Evolutionary conservation across 1,140 invertebrate species (phyloP).

Genomic region (Scaptomyza hsui): DNA sequence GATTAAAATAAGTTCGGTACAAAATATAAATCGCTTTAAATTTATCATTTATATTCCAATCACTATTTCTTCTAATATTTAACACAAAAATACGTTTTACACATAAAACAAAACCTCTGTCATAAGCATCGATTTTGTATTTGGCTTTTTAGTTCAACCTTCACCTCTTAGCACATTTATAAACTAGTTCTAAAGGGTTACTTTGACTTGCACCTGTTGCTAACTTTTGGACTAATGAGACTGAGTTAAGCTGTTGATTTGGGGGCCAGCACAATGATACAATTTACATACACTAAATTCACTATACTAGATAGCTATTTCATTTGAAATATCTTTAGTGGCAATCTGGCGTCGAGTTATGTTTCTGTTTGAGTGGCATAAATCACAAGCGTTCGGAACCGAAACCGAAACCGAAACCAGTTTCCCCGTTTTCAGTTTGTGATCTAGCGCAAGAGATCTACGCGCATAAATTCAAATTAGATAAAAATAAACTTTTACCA

Average conservation of each 20-base stretch:
- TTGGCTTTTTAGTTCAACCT: slow-evolving; percentile 5
- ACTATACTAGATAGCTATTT: too few species aligned
- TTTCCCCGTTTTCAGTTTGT: slow-evolving; percentile 18
- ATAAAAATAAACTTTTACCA: slow-evolving; percentile 67
- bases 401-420: slow-evolving; percentile 35
- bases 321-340: slow-evolving; percentile 50
- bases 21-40: too few species aligned
- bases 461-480: slow-evolving; percentile 78
- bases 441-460: slow-evolving; percentile 58
- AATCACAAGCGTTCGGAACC: slow-evolving; percentile 55
- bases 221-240: slow-evolving; percentile 37
- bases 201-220: slow-evolving; percentile 32
- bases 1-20: too few species aligned
- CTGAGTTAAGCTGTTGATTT: slow-evolving; percentile 29
- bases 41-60: too few species aligned
- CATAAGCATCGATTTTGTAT: slow-evolving; percentile 1
- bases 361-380: slow-evolving; percentile 43
- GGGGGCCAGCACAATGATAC: slow-evolving; percentile 26
- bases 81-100: not conserved
- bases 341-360: slow-evolving; percentile 53
- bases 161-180: slow-evolving; percentile 15
- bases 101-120: not conserved
- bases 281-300: slow-evolving; percentile 76
- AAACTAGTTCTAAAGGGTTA: not conserved
- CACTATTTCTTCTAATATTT: too few species aligned